phyloP scores from a whole-genome alignment of 1,140 invertebrate species.

The Triops longicaudatus region DNA sequence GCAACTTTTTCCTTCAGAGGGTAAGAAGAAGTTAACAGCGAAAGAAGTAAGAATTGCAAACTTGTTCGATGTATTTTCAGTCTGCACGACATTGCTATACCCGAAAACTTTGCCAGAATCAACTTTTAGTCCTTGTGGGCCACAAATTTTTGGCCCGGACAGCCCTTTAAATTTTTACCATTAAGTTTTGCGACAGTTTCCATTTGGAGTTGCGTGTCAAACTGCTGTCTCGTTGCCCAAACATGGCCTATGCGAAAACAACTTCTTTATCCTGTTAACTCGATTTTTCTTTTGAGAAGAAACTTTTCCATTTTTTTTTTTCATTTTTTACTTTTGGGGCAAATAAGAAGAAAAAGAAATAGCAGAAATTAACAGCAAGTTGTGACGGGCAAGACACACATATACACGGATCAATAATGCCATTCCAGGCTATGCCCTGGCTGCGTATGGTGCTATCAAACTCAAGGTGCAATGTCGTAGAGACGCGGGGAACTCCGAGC shows the following conservation, averaged over 20 bases:
- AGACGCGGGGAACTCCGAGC: neutral
- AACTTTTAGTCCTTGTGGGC: neutral
- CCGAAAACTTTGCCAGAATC: neutral
- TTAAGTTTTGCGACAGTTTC: neutral
- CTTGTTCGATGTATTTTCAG: neutral
- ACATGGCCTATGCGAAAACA: too few relatives aligned
- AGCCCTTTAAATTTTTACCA: neutral
- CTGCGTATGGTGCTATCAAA: neutral
- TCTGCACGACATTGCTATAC: neutral
- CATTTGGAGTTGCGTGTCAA: neutral
- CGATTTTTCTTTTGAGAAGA: too few relatives aligned
- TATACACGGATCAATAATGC: slow-evolving; percentile 8
- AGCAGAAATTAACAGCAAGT: neutral
- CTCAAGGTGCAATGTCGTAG: neutral
- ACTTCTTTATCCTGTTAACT: too few relatives aligned
- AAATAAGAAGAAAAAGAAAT: too few relatives aligned
- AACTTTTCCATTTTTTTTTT: too few relatives aligned
- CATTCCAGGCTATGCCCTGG: neutral
- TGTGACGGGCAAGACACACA: slow-evolving; percentile 1
- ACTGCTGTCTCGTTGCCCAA: neutral
- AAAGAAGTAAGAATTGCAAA: neutral
- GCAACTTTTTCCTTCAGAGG: neutral
- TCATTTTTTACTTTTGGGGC: too few relatives aligned
- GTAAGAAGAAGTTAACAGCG: neutral
- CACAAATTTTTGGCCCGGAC: neutral